Evolutionary conservation across 2,888 invertebrate species (phyloP), one percentile per base, ranked within the genome.

Genomic region (Therioaphis trifolii): DNA sequence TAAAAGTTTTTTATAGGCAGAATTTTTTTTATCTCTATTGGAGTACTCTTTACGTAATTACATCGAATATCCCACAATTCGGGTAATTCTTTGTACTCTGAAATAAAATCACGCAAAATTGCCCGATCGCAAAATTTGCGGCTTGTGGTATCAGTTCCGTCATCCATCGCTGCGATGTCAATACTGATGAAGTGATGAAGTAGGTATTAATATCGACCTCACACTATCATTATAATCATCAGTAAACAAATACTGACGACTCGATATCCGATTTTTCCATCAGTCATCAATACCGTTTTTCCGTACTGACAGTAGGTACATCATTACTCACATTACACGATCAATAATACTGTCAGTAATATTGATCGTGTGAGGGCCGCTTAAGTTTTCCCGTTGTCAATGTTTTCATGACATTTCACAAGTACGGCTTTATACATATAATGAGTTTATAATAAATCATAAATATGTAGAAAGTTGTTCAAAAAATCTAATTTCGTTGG

Each of bases 281-380:
- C 49, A 14, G 18, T 49, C 49, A 49, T 49, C 49, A 49, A 18
- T 49, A 49, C 14, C 49, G 49, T 49, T 49, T 49, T 49, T 49
- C 18, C 15, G 14, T 49, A 49, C 49, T 18, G 14, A 49, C 52
- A 52, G 52, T n/a, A n/a, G n/a, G n/a, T 52, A 52, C 52, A 52
- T 52, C 52, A 52, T 15, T 21, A 52, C 52, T 52, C 15, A 18
- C 52, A 52, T 52, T 18, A 52, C 52, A 52, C 52, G 52, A 21
- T 55, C 55, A 55, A 55, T 21, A 79, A 79, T 69, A 79, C 58
- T 58, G 69, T 69, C 69, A 79, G 43, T 71, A 79, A 71, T 79
- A 79, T 71, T 79, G 79, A 79, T 27, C 79, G 58, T 69, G 79
- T 79, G 79, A 79, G 79, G 69, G 43, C 69, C 66, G 21, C 77